A percentile compares a stretch with the other conserved stretches of the same genome.
Conservation (phyloP, 2,888 invertebrate genomes). For the Piscicola geometra region DNA sequence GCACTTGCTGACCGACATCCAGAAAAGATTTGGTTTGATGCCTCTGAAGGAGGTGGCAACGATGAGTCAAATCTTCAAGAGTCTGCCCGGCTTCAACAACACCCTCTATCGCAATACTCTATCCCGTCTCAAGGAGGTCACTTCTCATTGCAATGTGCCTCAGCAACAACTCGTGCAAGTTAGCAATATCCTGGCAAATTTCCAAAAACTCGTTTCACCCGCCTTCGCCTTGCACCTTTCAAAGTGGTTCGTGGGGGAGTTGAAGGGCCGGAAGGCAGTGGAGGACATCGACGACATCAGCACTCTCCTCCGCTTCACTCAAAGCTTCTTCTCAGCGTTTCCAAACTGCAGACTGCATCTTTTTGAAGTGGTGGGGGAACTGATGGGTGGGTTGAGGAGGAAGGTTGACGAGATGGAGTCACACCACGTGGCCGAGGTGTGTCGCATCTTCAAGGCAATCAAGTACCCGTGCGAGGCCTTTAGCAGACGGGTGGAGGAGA, state of each 20-base stretch:
- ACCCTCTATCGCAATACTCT: neutral
- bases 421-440: neutral
- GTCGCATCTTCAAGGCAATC: conserved; percentile 4
- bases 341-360: neutral
- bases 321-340: neutral
- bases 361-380: neutral
- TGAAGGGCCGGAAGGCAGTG: neutral
- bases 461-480: neutral
- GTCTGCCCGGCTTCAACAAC: neutral
- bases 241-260: neutral
- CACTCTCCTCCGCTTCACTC: neutral
- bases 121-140: neutral
- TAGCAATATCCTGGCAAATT: neutral
- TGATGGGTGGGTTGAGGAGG: neutral
- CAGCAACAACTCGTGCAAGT: neutral
- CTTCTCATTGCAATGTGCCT: no score
- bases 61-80: neutral
- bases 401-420: neutral
- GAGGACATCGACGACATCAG: neutral
- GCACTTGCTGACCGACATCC: conserved; percentile 8
- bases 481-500: conserved; percentile 2
- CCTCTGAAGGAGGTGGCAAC: neutral
- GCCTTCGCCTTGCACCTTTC: neutral
- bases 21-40: neutral
- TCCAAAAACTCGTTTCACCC: neutral